Evolutionary conservation across 2,113 vertebrate genomes (phyloP).

Genomic region (Pterocles burchelli): DNA sequence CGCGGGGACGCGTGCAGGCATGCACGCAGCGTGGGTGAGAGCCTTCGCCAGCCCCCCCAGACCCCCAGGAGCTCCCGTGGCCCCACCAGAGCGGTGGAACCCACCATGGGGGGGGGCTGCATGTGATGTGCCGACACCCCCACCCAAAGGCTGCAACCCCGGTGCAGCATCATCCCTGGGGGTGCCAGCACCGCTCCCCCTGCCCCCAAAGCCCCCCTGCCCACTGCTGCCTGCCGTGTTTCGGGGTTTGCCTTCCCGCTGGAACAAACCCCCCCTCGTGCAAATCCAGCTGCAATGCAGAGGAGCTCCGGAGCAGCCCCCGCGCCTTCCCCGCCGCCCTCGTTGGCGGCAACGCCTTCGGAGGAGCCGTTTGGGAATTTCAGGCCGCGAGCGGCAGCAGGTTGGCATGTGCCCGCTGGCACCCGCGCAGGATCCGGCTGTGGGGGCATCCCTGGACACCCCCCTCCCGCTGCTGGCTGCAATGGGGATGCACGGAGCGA

Average conservation of each 20-base stretch:
- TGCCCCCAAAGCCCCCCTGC: background rate
- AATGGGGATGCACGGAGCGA: background rate
- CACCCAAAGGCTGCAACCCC: accelerated
- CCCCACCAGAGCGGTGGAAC: accelerated
- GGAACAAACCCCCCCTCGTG: background rate
- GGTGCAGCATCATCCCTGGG: background rate
- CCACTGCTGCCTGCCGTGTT: background rate
- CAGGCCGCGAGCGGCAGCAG: background rate
- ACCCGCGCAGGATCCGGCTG: background rate
- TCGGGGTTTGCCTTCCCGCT: background rate
- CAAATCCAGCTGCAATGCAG: slow-evolving; percentile 55
- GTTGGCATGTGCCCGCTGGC: background rate
- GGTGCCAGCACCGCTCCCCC: accelerated
- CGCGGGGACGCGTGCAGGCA: background rate
- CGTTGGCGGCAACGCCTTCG: background rate
- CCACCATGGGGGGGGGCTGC: background rate
- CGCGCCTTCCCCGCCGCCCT: background rate
- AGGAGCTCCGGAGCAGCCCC: background rate
- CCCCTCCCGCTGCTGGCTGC: background rate
- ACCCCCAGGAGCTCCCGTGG: background rate
- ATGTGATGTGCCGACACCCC: background rate
- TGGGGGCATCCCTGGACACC: background rate
- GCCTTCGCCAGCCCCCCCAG: accelerated
- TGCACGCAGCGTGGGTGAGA: background rate
- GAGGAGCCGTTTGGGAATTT: background rate